Conservation (phyloP, 1,140 invertebrate species). For the Argopecten irradians region DNA sequence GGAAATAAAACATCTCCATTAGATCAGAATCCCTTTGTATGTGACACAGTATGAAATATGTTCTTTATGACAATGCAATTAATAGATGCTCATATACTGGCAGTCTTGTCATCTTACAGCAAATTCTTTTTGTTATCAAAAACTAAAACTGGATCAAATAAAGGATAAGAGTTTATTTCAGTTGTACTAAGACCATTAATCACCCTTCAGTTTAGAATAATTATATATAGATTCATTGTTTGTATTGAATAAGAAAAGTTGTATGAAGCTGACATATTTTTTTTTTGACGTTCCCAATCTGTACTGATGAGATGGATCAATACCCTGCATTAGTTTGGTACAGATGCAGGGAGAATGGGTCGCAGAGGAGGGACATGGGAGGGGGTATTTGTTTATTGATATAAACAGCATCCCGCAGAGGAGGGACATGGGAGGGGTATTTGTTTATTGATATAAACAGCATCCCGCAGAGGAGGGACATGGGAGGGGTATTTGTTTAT, state of each 20-base stretch:
- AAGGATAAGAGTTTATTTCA: not conserved
- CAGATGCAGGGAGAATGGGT: not conserved
- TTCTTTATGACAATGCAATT: not conserved
- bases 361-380: too few species aligned
- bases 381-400: constrained; percentile 9
- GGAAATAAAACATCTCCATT: not conserved
- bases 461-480: not conserved
- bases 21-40: not conserved
- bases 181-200: too few species aligned
- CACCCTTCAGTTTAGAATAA: too few species aligned
- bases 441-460: not conserved
- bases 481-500: constrained; percentile 18
- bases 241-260: not conserved
- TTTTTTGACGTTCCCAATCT: not conserved
- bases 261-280: not conserved
- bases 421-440: too few species aligned
- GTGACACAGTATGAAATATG: not conserved
- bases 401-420: not conserved
- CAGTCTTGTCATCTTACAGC: not conserved
- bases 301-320: not conserved
- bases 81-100: not conserved
- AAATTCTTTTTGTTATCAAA: not conserved
- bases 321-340: not conserved
- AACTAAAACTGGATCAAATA: not conserved
- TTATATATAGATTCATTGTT: not conserved